A percentile compares a stretch with the other conserved stretches of the same genome.
Conservation (phyloP, 1,140 invertebrate genomes). For the Bathynomus jamesi region DNA sequence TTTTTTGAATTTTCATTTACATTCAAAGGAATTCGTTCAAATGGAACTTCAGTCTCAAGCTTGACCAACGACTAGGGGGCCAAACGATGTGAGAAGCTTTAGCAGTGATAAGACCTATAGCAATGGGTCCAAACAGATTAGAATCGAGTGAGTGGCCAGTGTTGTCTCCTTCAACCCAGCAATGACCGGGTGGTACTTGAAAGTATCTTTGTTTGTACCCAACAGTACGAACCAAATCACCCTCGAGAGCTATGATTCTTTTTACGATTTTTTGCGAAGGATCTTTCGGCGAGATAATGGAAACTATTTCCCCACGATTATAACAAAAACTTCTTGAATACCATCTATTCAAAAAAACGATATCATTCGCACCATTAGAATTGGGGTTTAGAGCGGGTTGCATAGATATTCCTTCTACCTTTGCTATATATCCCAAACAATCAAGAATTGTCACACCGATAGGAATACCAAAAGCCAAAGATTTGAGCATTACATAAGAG, state of each 20-base stretch:
- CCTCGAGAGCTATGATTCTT: constrained; percentile 68
- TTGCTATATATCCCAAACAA: constrained; percentile 71
- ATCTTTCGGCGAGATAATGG: constrained; percentile 73
- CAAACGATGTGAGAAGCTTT: constrained; percentile 82
- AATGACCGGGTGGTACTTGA: constrained; percentile 73
- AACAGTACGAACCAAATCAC: constrained; percentile 64
- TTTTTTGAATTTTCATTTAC: background rate
- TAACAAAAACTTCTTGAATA: constrained; percentile 57
- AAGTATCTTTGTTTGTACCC: constrained; percentile 60
- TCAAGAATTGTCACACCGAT: constrained; percentile 72
- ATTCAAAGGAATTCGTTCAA: constrained; percentile 15
- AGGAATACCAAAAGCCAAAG: constrained; percentile 57
- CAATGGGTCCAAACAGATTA: constrained; percentile 84
- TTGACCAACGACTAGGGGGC: constrained; percentile 76
- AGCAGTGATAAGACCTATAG: constrained; percentile 72
- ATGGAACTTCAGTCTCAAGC: constrained; percentile 54
- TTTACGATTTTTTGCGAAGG: constrained; percentile 82
- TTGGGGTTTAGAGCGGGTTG: constrained; percentile 76
- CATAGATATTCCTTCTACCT: constrained; percentile 83
- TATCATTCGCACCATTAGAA: constrained; percentile 52
- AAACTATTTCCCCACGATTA: constrained; percentile 72
- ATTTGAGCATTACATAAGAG: constrained; percentile 4
- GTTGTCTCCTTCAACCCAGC: constrained; percentile 93
- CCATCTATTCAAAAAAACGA: constrained; percentile 77
- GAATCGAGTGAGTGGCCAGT: constrained; percentile 75